phyloP scores from a whole-genome alignment of 2,888 invertebrate species.

The Ectemnius lituratus region DNA sequence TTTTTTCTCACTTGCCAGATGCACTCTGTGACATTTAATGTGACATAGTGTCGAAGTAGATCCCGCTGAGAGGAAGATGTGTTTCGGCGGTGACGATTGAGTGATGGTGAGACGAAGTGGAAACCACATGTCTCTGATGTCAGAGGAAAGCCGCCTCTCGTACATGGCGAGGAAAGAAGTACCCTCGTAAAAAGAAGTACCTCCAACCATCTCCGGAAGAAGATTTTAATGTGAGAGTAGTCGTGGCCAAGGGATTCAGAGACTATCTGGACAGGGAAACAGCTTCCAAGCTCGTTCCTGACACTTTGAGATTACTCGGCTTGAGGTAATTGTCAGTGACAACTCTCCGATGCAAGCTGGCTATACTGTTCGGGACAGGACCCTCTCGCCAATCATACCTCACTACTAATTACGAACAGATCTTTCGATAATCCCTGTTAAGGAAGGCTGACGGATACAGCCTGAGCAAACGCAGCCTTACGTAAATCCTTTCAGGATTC shows the following conservation, averaged over 20 bases:
- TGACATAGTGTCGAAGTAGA: too few species aligned
- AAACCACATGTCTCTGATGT: not conserved
- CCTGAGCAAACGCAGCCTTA: not conserved
- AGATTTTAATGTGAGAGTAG: constrained; percentile 24
- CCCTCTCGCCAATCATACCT: constrained; percentile 27
- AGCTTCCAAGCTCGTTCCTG: constrained; percentile 36
- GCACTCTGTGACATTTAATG: too few species aligned
- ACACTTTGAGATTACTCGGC: constrained; percentile 15
- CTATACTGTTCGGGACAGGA: constrained; percentile 31
- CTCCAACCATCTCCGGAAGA: too few species aligned
- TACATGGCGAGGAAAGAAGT: too few species aligned
- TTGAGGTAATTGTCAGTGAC: constrained; percentile 41
- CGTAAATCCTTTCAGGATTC: constrained; percentile 5
- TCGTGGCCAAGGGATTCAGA: constrained; percentile 4
- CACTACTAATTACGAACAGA: constrained; percentile 14
- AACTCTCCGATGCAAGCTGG: constrained; percentile 35
- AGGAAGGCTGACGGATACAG: not conserved
- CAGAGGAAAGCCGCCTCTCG: not conserved
- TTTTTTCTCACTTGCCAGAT: too few species aligned
- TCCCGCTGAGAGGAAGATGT: not conserved
- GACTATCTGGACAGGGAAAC: constrained; percentile 13
- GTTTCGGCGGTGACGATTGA: not conserved
- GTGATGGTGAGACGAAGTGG: constrained; percentile 3
- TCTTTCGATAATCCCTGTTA: not conserved
- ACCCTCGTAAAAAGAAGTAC: too few species aligned